Base-by-base conservation (phyloP, 2,797 vertebrate species). In the Pelochelys cantorii region DNA sequence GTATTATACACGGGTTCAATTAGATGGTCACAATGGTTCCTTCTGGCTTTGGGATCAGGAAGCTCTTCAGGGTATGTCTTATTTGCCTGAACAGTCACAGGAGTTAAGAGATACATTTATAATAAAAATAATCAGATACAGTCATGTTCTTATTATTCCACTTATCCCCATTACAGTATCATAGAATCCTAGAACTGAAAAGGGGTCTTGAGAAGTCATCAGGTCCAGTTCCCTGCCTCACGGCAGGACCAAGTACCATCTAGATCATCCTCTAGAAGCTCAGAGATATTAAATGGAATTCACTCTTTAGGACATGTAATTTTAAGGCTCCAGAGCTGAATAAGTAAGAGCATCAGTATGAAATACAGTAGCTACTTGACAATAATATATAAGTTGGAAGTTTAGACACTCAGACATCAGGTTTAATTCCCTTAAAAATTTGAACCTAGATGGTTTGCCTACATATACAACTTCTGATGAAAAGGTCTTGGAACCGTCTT, bases 261-360 rank as follows among this genome's bases (percentile, higher is more conserved):
- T 42, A 42, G 42, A 42, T 42, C 42, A 42, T 42, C 42, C 42
- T 42, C 42, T 42, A 42, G 42, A 27, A 53, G 42, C 31, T 78
- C 29, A 78, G 15, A 57, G 11, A 25, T 23, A 57, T 57, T 57
- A 57, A 57, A 57, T 27, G 9, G 78, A 92, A 91, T 12, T 87
- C 20, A 48, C 85, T 85, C 83, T 82, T 31, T 17, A 68, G 54
- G 85, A 94, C 3, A 2, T 57, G n/a, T 90, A 2, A 22, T 81
- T 94, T 95, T 80, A 82, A 90, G 37, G 42, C 75, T 88, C 75
- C 77, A 91, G 85, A 27, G 84, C 31, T 42, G 90, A 88, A 81
- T 83, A 86, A 90, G 84, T 22, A 78, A 29, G 89, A 81, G 59
- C 88, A 74, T 57, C 56, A 23, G 56, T 57, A 22, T 10, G 20